Conservation (phyloP, 2,888 invertebrate species). For the Didymodactylos carnosus region DNA sequence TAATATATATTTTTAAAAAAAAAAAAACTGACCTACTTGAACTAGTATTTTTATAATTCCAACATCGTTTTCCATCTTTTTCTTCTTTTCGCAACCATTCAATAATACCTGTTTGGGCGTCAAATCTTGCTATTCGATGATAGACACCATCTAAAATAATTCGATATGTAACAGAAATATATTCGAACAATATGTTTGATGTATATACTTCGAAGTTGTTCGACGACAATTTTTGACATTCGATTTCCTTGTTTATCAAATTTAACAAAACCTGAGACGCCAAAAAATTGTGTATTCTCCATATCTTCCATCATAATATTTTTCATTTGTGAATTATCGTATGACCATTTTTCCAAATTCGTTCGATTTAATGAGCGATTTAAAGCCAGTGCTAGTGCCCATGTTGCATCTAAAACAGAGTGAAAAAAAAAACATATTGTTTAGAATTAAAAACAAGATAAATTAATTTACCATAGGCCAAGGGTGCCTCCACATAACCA, state of each 20-base stretch:
- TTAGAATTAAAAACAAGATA: too few species aligned
- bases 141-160: neutral
- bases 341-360: neutral
- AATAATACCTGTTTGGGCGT: neutral
- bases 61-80: neutral
- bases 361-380: conserved; percentile 52
- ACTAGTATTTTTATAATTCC: neutral
- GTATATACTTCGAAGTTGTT: conserved; percentile 45
- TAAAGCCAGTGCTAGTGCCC: conserved; percentile 91
- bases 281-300: conserved; percentile 10
- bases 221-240: conserved; percentile 90
- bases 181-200: conserved; percentile 55
- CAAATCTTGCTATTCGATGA: neutral
- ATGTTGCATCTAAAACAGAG: too few species aligned
- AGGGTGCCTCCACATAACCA: conserved; percentile 79
- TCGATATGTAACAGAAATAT: neutral
- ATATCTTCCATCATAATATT: conserved; percentile 2
- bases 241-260: conserved; percentile 88
- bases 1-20: neutral
- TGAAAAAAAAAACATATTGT: too few species aligned
- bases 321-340: neutral
- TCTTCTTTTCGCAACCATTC: neutral
- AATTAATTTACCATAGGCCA: too few species aligned
- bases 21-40: neutral
- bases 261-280: conserved; percentile 56